Conservation (phyloP, 2,888 invertebrate genomes). For the Tipula helvola region DNA sequence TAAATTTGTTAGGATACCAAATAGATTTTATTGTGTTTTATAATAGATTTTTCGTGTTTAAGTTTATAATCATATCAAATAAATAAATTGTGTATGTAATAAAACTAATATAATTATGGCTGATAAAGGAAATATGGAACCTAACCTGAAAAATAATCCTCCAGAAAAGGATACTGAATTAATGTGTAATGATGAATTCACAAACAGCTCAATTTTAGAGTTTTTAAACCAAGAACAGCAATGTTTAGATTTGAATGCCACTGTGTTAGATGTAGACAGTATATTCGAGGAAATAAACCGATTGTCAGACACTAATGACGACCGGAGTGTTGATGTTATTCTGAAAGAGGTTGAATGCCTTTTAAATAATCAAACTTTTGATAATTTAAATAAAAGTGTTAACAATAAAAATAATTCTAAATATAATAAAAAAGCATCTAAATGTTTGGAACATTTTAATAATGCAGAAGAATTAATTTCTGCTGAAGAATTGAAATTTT, state of each 20-base stretch:
- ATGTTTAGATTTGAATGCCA: slow-evolving; percentile 22
- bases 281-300: slow-evolving; percentile 58
- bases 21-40: neutral
- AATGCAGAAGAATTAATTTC: neutral
- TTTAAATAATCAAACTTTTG: slow-evolving; percentile 25
- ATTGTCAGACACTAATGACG: slow-evolving; percentile 37
- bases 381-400: neutral
- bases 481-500: neutral
- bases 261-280: slow-evolving; percentile 46
- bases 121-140: neutral
- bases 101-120: neutral
- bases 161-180: neutral
- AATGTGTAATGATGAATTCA: slow-evolving; percentile 26
- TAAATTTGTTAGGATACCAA: neutral
- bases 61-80: neutral
- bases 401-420: neutral
- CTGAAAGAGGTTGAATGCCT: slow-evolving; percentile 45
- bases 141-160: neutral
- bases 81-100: neutral
- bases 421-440: neutral
- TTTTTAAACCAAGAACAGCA: slow-evolving; percentile 33
- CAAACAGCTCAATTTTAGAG: slow-evolving; percentile 32
- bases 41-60: neutral
- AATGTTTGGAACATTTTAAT: neutral
- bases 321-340: slow-evolving; percentile 45